Percentiles rank a stretch among this genome's conserved stretches.
Conservation (phyloP, 2,888 invertebrate species). For the Ferdinandea cuprea region DNA sequence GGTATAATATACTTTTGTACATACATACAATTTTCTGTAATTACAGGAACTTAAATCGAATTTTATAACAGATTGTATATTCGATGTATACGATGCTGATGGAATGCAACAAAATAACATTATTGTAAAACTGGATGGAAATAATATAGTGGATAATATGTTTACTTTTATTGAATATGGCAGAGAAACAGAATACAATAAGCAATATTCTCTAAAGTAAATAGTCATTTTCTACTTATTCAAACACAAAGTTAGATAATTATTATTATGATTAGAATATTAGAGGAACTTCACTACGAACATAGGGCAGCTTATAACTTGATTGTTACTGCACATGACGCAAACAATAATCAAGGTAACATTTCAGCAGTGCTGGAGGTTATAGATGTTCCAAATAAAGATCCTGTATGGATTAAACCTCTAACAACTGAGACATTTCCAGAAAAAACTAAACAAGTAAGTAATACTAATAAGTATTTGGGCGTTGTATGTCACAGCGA, state of each 20-base stretch:
- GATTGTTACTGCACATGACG: conserved; percentile 84
- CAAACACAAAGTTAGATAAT: background rate
- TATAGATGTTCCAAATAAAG: conserved; percentile 85
- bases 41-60: conserved; percentile 81
- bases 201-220: conserved; percentile 81
- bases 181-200: conserved; percentile 76
- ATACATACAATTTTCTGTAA: background rate
- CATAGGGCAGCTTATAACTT: conserved; percentile 85
- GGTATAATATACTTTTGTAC: background rate
- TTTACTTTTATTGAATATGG: conserved; percentile 82
- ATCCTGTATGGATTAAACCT: conserved; percentile 85
- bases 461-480: no score
- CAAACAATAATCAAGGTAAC: conserved; percentile 78
- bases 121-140: conserved; percentile 82
- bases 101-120: conserved; percentile 81
- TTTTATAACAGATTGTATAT: conserved; percentile 78
- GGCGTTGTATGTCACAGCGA: no score
- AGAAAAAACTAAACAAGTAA: conserved; percentile 83
- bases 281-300: conserved; percentile 83
- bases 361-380: conserved; percentile 85
- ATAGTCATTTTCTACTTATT: conserved; percentile 78
- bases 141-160: conserved; percentile 81
- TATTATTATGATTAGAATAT: conserved; percentile 55
- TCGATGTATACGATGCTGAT: conserved; percentile 77
- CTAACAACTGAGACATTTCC: conserved; percentile 85